Percentiles rank a stretch among this genome's conserved stretches.
phyloP scores from a whole-genome alignment of 2,888 invertebrate species.

The Drosophila quinaria region DNA sequence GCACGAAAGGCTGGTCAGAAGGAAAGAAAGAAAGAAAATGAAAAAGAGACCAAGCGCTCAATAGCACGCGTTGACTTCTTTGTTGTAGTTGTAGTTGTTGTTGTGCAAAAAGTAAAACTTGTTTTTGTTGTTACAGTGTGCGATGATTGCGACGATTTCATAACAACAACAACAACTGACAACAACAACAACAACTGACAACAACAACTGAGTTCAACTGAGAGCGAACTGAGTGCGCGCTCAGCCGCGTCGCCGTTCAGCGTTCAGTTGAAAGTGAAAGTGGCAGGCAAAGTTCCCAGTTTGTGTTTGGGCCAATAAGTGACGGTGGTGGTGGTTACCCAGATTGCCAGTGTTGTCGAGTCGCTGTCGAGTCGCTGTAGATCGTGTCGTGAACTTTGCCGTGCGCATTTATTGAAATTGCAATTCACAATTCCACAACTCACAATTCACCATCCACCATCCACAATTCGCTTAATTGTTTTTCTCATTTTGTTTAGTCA shows the following conservation, averaged over 20 bases:
- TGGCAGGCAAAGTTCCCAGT: conserved; percentile 34
- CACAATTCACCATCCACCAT: conserved; percentile 61
- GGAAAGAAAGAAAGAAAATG: conserved; percentile 29
- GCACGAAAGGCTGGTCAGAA: too few species aligned
- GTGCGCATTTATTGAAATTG: conserved; percentile 75
- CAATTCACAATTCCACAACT: conserved; percentile 55
- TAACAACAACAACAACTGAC: conserved; percentile 62
- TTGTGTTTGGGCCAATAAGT: conserved; percentile 44
- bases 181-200: conserved; percentile 21
- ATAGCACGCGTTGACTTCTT: conserved; percentile 72
- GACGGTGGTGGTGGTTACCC: conserved; percentile 45
- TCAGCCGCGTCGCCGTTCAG: conserved; percentile 56
- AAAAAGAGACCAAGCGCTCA: conserved; percentile 72
- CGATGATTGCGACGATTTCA: conserved; percentile 69
- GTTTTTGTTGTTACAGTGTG: conserved; percentile 67
- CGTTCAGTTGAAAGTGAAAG: conserved; percentile 74
- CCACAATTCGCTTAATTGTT: conserved; percentile 77
- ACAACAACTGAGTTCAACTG: conserved; percentile 34
- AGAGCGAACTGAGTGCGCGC: conserved; percentile 57
- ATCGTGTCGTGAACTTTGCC: conserved; percentile 67
- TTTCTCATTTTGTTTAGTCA: conserved; percentile 61
- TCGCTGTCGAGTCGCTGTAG: conserved; percentile 23
- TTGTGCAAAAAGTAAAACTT: conserved; percentile 71
- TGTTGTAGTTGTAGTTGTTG: conserved; percentile 34
- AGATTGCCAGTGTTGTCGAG: conserved; percentile 43